phyloP scores from a whole-genome alignment of 2,888 invertebrate species.

The Nematopogon swammerdamellus region DNA sequence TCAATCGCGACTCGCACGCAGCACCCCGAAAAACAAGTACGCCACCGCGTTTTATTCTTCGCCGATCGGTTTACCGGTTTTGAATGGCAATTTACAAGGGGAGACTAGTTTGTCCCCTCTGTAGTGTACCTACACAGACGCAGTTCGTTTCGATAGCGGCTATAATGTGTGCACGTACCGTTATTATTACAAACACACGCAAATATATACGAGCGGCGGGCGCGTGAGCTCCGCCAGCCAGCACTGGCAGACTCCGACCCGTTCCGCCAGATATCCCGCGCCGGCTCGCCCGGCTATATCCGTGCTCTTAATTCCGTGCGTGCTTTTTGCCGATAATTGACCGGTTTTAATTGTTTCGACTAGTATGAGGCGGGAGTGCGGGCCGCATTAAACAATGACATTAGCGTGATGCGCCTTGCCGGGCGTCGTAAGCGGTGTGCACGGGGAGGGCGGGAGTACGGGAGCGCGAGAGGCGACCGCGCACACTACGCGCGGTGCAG shows the following conservation, averaged over 20 bases:
- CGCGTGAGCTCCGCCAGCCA: too few species aligned
- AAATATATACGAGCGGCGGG: neutral
- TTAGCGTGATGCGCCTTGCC: too few species aligned
- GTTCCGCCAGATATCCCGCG: constrained; percentile 11
- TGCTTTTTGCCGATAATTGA: constrained; percentile 21
- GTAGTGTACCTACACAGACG: constrained; percentile 32
- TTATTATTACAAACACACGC: constrained; percentile 31
- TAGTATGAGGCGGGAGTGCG: too few species aligned
- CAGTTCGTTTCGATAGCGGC: constrained; percentile 18
- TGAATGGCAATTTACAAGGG: constrained; percentile 27
- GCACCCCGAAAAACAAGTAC: constrained; percentile 19
- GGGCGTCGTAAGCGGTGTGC: too few species aligned
- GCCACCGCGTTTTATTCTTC: constrained; percentile 24
- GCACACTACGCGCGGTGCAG: too few species aligned
- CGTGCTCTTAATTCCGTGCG: constrained; percentile 30
- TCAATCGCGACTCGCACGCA: too few species aligned
- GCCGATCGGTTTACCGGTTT: constrained; percentile 26
- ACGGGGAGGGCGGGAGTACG: too few species aligned
- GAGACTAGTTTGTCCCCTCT: constrained; percentile 23
- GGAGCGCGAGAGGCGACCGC: too few species aligned
- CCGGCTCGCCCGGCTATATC: constrained; percentile 9
- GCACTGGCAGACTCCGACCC: neutral
- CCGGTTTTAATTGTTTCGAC: constrained; percentile 11
- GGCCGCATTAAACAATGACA: too few species aligned
- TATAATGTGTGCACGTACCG: constrained; percentile 27